phyloP scores from a whole-genome alignment of 2,797 vertebrate genomes.

The Poecilia gillii region DNA sequence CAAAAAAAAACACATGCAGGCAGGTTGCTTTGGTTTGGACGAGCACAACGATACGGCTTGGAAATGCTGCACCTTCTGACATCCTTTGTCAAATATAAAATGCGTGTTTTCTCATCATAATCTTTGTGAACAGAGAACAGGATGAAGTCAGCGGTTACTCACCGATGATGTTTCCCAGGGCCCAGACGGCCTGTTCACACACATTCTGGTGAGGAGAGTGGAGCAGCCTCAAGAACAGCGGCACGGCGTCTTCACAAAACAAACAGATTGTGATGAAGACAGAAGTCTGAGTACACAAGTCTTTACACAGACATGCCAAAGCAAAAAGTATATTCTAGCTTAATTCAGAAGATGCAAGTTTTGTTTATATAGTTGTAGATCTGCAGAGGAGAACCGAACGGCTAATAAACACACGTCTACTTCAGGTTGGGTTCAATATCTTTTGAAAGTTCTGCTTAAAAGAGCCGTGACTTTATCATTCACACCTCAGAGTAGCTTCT shows the following conservation, averaged over 20 bases:
- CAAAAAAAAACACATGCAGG: not conserved
- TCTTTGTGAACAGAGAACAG: not conserved
- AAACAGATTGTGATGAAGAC: not conserved
- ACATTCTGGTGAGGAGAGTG: slow-evolving; percentile 98
- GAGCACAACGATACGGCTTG: not conserved
- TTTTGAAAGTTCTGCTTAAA: not conserved
- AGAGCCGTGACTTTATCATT: not conserved
- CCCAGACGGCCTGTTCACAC: slow-evolving; percentile 99
- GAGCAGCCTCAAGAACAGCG: slow-evolving; percentile 94
- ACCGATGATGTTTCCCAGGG: slow-evolving; percentile 99
- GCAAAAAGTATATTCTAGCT: not conserved
- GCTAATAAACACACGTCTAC: not conserved
- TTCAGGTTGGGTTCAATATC: not conserved
- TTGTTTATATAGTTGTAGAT: not conserved
- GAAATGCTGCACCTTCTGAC: not conserved
- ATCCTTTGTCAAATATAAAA: not conserved
- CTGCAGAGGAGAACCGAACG: not conserved
- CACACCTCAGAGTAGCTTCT: not conserved
- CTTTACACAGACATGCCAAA: not conserved
- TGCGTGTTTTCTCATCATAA: not conserved
- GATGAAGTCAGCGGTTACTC: slow-evolving; percentile 55
- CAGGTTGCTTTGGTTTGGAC: not conserved
- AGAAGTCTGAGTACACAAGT: not conserved
- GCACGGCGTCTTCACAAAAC: slow-evolving; percentile 89
- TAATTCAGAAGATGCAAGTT: not conserved